Base-by-base conservation (phyloP, 1,140 invertebrate genomes). In the Coboldia fuscipes region DNA sequence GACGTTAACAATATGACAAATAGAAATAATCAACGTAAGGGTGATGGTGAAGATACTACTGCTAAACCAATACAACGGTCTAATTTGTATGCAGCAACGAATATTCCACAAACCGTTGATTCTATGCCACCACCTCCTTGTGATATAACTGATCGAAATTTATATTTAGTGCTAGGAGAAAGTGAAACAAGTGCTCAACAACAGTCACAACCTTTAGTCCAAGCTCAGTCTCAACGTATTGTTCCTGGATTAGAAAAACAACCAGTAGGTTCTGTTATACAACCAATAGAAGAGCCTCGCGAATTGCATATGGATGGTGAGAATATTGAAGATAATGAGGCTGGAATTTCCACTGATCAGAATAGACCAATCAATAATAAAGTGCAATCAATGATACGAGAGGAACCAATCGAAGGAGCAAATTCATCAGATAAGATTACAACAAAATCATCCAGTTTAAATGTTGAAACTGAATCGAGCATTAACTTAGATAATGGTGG, bases 301-400 rank as follows among this genome's bases (percentile, higher is more conserved):
- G 65, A 67, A 39, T 46, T 63, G 12, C 59, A 56, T 10, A 55
- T 67, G 48, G 65, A 67, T 39, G 65, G 65, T 9, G 65, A 67
- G 40, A 68, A 68, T 39, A 45, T 67, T 16, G 61, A 66, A 41
- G 65, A 68, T 46, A 46, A 50, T 13, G 43, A 48, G n/a, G 19
- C n/a, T 10, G 13, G 12, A 20, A 33, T 20, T 14, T 16, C 10
- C 14, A 16, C 3, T 34, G 14, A 37, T 12, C 18, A 33, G 8
- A 12, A 30, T 15, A 29, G 19, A 10, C 14, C 7, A 9, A 15
- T 1, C n/a, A 37, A 27, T 12, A 23, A 8, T 13, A 8, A n/a
- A 19, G 13, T 22, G 20, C n/a, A 19, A 7, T n/a, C 19, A 35
- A 39, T 26, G 8, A 33, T n/a, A n/a, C 19, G 33, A 34, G 33